A percentile compares a stretch with the other conserved stretches of the same genome.
These are phyloP conservation scores for Heliconius melpomene DNA, from an alignment of 1,140 invertebrate genomes.

Conservation along the genomic window DNA sequence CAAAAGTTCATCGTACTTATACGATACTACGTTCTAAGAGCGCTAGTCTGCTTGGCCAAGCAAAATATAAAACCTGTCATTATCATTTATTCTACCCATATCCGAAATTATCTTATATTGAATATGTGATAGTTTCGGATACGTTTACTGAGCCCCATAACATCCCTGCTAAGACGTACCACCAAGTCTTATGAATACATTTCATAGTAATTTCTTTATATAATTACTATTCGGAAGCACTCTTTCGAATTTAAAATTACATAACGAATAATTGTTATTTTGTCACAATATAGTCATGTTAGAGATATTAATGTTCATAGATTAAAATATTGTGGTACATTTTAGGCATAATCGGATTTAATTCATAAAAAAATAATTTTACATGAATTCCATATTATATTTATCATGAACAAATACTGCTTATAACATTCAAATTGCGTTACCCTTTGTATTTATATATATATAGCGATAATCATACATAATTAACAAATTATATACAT, in stretches of 20 bases:
- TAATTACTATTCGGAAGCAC: conserved; percentile 5
- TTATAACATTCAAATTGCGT: too few species aligned
- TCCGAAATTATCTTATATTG: too few species aligned
- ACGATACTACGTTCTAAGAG: too few species aligned
- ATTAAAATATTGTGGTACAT: not conserved
- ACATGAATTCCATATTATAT: not conserved
- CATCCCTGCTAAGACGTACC: not conserved
- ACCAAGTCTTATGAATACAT: not conserved
- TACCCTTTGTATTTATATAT: too few species aligned
- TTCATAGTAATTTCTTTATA: conserved; percentile 11
- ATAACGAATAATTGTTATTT: not conserved
- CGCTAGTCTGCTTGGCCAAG: too few species aligned
- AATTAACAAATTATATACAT: not conserved
- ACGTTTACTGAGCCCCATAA: too few species aligned
- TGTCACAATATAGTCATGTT: not conserved
- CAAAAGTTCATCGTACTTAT: too few species aligned
- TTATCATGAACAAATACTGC: not conserved
- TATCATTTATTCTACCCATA: too few species aligned
- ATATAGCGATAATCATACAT: not conserved
- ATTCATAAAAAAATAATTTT: not conserved
- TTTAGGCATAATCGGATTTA: not conserved
- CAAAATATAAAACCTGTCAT: too few species aligned
- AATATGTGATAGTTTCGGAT: too few species aligned
- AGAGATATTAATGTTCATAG: not conserved
- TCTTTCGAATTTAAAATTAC: not conserved